Evolutionary conservation across 92 coral and sea anemone genomes (phyloP), one percentile per base, ranked within the genome.

Genomic region (Phenganax subtilis): DNA sequence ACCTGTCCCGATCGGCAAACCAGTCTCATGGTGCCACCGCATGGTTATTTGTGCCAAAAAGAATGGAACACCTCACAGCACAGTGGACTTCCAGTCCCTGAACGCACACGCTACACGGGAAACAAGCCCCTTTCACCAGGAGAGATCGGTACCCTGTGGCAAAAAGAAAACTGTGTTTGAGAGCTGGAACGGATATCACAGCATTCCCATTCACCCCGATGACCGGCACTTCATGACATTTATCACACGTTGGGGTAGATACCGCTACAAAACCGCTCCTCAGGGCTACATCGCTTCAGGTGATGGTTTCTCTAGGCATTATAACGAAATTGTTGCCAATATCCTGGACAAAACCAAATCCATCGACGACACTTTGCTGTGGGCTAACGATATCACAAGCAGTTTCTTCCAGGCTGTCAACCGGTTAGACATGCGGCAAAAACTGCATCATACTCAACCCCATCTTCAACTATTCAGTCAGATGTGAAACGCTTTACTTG

Each of bases 231-330:
- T 60, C 8, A 60, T 27, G 17, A 60, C 66, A 12, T 60, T 60
- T 12, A 60, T 60, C 8, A 60, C 66, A 10, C 66, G 17, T 6
- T 60, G 66, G 8, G 66, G 66, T 60, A n/a, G 66, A n/a, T 60
- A 60, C 66, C 8, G 66, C 12, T 6, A 60, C 66, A 60, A n/a
- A n/a, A 10, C 66, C 25, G 66, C 66, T 12, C 66, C 66, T 6
- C 66, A 60, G 15, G 66, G 66, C 17, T 60, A 60, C 66, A 60
- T 60, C 15, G 66, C 66, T 6, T 60, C 66, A 60, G 66, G 66
- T 10, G 66, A 6, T n/a, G 66, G 66, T n/a, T 60, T 12, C 66
- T 60, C 66, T n/a, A 20, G 25, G 25, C 25, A 20, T 20, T 0
- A 20, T 20, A 20, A 20, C 25, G 25, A 20, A 20, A 20, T 20